Conservation (phyloP, 1,140 invertebrate genomes). For the Drosophila lacertosa region DNA sequence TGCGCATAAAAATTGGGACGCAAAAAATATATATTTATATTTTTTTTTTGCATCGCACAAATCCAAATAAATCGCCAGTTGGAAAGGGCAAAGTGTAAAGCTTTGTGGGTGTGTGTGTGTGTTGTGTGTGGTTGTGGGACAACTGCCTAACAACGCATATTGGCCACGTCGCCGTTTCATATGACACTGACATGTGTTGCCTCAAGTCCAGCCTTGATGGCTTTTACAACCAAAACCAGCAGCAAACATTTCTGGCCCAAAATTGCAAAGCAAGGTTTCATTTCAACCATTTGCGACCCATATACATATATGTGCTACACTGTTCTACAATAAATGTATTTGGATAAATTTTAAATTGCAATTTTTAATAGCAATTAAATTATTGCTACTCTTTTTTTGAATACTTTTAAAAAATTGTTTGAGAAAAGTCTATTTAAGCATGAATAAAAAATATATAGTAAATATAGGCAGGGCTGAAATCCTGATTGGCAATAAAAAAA, state of each 20-base stretch:
- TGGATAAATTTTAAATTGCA: no score
- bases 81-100: conserved; percentile 27
- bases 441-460: no score
- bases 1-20: conserved; percentile 50
- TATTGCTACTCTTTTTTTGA: no score
- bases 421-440: no score
- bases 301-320: background rate
- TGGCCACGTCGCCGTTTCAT: conserved; percentile 30
- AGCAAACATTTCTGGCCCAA: conserved; percentile 10
- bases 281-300: conserved; percentile 22
- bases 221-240: background rate
- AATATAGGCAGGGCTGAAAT: no score
- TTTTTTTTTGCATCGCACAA: conserved; percentile 42
- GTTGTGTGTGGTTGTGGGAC: background rate
- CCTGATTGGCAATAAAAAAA: no score
- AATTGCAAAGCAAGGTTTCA: conserved; percentile 24
- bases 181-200: conserved; percentile 18
- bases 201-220: conserved; percentile 10
- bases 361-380: no score
- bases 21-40: no score
- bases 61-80: conserved; percentile 31
- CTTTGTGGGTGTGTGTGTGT: background rate
- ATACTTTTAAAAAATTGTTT: no score
- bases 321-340: conserved; percentile 4
- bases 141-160: conserved; percentile 26